These are phyloP conservation scores for Watsonalla cultraria DNA, from an alignment of 2,888 invertebrate species.

Conservation along the genomic window DNA sequence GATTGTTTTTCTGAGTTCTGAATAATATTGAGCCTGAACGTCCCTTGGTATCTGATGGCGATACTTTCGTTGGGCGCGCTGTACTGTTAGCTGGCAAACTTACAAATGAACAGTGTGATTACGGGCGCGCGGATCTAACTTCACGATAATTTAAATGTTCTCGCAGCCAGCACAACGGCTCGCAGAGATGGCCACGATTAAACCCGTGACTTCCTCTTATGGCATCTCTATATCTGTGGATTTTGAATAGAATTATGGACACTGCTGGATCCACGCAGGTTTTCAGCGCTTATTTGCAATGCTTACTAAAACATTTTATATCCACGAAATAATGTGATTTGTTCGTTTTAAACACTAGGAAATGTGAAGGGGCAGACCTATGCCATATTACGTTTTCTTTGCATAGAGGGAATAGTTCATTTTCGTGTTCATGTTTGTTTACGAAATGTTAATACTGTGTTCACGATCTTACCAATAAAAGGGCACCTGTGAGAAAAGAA, in stretches of 20 bases:
- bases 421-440: conserved; percentile 4
- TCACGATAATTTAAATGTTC: conserved; percentile 75
- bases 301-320: neutral
- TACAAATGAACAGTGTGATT: conserved; percentile 76
- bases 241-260: conserved; percentile 68
- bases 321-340: neutral
- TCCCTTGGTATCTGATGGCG: conserved; percentile 68
- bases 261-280: conserved; percentile 20
- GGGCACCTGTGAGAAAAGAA: conserved; percentile 10
- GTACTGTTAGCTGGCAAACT: conserved; percentile 69
- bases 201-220: conserved; percentile 68
- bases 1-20: conserved; percentile 77
- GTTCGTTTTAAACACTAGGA: neutral
- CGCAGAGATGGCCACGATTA: conserved; percentile 62
- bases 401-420: conserved; percentile 1
- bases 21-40: conserved; percentile 74
- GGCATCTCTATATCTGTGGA: conserved; percentile 55
- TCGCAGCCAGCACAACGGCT: conserved; percentile 53
- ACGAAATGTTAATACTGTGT: conserved; percentile 14
- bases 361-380: neutral
- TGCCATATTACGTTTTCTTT: neutral
- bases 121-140: conserved; percentile 71
- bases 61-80: conserved; percentile 63
- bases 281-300: conserved; percentile 18
- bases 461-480: conserved; percentile 16